Conservation (phyloP, 2,888 invertebrate species). For the Parnassius glacialis region DNA sequence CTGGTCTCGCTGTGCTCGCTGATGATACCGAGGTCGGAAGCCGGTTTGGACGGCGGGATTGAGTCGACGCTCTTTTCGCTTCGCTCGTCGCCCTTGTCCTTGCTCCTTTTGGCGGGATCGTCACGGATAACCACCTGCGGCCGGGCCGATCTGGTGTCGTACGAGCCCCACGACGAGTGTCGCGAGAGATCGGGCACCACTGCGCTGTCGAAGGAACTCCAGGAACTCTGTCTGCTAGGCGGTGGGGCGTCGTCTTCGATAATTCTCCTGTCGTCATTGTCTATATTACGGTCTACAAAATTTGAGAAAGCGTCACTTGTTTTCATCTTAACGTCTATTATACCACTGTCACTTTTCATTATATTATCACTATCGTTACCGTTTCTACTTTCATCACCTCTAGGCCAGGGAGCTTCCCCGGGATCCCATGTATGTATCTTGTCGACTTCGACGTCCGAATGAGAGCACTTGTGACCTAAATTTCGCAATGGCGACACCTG, state of each 20-base stretch:
- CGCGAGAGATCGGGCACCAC: conserved; percentile 87
- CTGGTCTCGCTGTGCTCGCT: conserved; percentile 57
- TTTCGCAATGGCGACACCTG: conserved; percentile 54
- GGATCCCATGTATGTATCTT: conserved; percentile 86
- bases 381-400: conserved; percentile 51
- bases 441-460: conserved; percentile 57
- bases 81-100: conserved; percentile 53
- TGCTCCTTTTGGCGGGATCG: conserved; percentile 49
- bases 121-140: conserved; percentile 40
- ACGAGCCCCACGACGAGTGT: conserved; percentile 92
- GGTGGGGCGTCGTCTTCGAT: conserved; percentile 56
- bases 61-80: conserved; percentile 33
- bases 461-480: conserved; percentile 50
- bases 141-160: conserved; percentile 79
- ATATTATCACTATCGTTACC: conserved; percentile 64
- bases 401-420: conserved; percentile 71
- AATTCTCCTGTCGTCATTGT: conserved; percentile 64
- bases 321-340: conserved; percentile 68
- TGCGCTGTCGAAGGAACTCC: conserved; percentile 89
- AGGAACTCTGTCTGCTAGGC: conserved; percentile 85
- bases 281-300: conserved; percentile 86
- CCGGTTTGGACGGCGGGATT: conserved; percentile 39
- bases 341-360: conserved; percentile 78
- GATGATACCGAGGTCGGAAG: conserved; percentile 63
- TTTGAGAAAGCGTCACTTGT: conserved; percentile 85